phyloP scores from a whole-genome alignment of 2,797 vertebrate species.

The Labroides dimidiatus region DNA sequence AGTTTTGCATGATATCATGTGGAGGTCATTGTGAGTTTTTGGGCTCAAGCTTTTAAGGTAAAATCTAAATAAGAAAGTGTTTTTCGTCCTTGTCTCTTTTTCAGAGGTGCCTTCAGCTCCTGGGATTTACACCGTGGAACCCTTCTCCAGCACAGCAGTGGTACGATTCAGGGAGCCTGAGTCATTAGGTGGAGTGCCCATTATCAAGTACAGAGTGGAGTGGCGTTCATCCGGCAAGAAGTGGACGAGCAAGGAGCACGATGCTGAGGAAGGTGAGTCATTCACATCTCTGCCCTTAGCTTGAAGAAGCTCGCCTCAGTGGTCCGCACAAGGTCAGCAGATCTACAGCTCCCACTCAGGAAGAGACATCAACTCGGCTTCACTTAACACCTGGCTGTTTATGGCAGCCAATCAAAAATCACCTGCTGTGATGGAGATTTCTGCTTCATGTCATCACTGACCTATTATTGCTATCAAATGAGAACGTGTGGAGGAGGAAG shows the following conservation, averaged over 20 bases:
- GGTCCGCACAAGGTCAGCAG: not conserved
- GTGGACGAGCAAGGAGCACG: slow-evolving; percentile 87
- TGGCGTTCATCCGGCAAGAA: slow-evolving; percentile 87
- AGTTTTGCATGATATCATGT: too few relatives aligned
- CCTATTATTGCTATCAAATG: too few relatives aligned
- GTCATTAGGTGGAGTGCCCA: slow-evolving; percentile 91
- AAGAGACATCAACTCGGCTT: not conserved
- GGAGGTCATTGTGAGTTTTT: too few relatives aligned
- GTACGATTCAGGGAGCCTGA: slow-evolving; percentile 92
- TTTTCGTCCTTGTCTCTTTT: not conserved
- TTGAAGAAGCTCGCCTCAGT: not conserved
- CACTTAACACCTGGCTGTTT: not conserved
- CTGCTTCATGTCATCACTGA: not conserved
- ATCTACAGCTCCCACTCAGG: not conserved
- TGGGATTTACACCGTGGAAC: slow-evolving; percentile 88
- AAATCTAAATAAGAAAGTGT: too few relatives aligned
- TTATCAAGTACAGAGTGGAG: slow-evolving; percentile 92
- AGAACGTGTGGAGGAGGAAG: too few relatives aligned
- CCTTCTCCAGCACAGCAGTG: slow-evolving; percentile 93
- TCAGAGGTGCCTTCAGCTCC: slow-evolving; percentile 94
- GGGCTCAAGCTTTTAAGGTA: too few relatives aligned
- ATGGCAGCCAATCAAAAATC: not conserved
- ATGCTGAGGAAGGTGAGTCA: slow-evolving; percentile 88
- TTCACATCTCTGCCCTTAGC: not conserved
- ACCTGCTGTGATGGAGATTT: slow-evolving; percentile 4